Conservation (phyloP, 2,113 vertebrate genomes). For the Sinocyclocheilus anshuiensis region DNA sequence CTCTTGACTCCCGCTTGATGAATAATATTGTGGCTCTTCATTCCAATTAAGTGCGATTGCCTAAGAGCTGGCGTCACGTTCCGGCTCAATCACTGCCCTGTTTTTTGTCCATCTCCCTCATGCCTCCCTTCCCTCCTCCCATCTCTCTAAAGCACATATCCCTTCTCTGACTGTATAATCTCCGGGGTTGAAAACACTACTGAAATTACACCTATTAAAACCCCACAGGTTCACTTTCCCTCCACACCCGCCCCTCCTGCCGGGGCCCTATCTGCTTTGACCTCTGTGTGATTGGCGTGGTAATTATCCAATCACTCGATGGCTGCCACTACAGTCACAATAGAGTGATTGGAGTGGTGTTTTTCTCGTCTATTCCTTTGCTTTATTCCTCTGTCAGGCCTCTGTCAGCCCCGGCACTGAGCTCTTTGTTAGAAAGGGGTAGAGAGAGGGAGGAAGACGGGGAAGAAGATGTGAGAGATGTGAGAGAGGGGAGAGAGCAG, state of each 20-base stretch:
- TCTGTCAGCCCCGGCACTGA: constrained; percentile 58
- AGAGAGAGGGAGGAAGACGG: constrained; percentile 42
- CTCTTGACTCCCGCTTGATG: constrained; percentile 85
- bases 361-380: constrained; percentile 59
- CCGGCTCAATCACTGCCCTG: constrained; percentile 62
- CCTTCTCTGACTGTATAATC: constrained; percentile 62
- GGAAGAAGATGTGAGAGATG: constrained; percentile 54
- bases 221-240: constrained; percentile 57
- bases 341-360: constrained; percentile 76
- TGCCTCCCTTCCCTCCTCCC: not conserved
- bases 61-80: constrained; percentile 77
- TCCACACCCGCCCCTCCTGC: constrained; percentile 54
- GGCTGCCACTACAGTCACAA: constrained; percentile 79
- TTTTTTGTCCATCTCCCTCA: constrained; percentile 43
- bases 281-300: constrained; percentile 85
- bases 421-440: constrained; percentile 60
- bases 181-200: constrained; percentile 65
- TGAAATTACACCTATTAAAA: constrained; percentile 72
- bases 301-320: constrained; percentile 85
- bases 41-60: constrained; percentile 89
- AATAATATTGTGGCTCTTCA: constrained; percentile 88
- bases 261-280: constrained; percentile 77
- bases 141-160: constrained; percentile 58
- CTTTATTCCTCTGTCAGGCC: constrained; percentile 69
- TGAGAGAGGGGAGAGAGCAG: constrained; percentile 61